phyloP scores from a whole-genome alignment of 2,797 vertebrate species.

The Neosilurus hyrtlii region DNA sequence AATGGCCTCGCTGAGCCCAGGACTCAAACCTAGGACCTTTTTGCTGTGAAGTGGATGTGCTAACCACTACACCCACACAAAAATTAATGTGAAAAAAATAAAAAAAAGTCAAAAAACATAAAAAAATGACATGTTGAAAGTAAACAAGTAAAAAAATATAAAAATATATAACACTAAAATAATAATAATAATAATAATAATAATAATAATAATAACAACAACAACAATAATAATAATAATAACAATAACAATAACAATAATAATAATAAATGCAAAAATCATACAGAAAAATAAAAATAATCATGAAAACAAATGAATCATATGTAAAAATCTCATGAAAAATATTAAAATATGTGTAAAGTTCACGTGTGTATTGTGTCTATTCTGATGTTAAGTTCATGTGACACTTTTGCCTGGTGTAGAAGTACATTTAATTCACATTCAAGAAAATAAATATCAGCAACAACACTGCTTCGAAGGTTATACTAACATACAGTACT shows the following conservation, averaged over 20 bases:
- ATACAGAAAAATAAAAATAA: background rate
- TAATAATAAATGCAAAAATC: background rate
- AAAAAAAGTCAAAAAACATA: background rate
- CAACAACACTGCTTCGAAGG: constrained; percentile 1
- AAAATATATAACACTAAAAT: background rate
- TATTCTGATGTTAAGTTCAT: background rate
- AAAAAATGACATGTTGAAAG: background rate
- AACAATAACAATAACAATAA: background rate
- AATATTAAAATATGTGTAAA: background rate
- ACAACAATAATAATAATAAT: background rate
- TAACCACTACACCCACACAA: no score
- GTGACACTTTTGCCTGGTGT: background rate
- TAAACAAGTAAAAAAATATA: background rate
- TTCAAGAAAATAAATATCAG: background rate
- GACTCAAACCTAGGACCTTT: no score
- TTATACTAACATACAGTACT: background rate
- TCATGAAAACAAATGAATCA: background rate
- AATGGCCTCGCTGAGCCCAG: no score
- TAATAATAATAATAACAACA: background rate
- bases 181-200: background rate
- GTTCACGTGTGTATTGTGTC: background rate
- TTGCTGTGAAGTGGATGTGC: no score
- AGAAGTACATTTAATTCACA: background rate
- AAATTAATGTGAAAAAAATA: background rate
- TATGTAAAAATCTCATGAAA: background rate